phyloP scores from a whole-genome alignment of 2,888 invertebrate species.

The Punctoribates punctum region DNA sequence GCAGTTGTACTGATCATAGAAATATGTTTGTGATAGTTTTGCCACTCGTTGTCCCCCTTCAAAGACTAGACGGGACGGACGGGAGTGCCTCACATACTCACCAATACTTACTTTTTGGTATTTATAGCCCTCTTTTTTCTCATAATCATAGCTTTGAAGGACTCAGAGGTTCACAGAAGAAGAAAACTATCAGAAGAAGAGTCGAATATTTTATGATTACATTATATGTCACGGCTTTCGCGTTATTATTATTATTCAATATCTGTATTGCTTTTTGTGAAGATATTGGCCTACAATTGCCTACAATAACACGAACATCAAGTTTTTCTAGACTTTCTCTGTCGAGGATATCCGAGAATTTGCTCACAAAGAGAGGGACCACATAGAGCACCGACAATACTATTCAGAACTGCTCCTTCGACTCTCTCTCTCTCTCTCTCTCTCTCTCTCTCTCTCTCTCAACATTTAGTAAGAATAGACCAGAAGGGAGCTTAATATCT shows the following conservation, averaged over 20 bases:
- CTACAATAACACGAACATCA: background rate
- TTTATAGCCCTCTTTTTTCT: slow-evolving; percentile 7
- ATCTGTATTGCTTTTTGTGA: background rate
- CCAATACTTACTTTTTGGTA: background rate
- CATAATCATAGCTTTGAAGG: background rate
- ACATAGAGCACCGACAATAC: background rate
- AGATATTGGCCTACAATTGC: background rate
- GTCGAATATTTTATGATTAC: slow-evolving; percentile 9
- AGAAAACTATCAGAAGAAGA: slow-evolving; percentile 7
- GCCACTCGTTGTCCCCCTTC: slow-evolving; percentile 1
- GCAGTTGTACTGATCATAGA: too few species aligned
- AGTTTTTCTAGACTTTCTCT: too few species aligned
- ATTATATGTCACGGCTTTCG: slow-evolving; percentile 1
- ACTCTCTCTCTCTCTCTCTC: too few species aligned
- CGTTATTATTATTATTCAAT: background rate
- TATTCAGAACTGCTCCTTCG: background rate
- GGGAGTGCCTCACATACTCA: slow-evolving; percentile 4
- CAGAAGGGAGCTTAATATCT: background rate
- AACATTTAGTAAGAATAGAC: too few species aligned
- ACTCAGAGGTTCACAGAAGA: background rate
- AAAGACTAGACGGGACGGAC: slow-evolving; percentile 13
- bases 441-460: too few species aligned
- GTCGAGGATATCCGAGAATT: background rate
- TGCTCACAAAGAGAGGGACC: background rate
- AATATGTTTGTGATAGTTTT: too few species aligned